phyloP scores from a whole-genome alignment of 2,797 vertebrate species.

The Rhadinocentrus ornatus region DNA sequence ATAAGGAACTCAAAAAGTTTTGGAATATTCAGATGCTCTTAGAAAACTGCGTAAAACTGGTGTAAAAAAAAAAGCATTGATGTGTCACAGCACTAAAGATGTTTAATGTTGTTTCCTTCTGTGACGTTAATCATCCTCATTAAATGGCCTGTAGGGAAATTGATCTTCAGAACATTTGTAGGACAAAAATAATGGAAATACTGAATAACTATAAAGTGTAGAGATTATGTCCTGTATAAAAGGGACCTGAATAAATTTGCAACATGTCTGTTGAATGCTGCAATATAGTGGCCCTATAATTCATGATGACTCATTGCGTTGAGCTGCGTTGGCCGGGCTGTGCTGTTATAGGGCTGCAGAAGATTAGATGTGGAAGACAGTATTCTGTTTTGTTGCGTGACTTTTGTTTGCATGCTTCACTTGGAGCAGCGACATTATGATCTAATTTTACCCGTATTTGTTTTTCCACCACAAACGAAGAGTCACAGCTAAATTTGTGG shows the following conservation, averaged over 20 bases:
- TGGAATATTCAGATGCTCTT: background rate
- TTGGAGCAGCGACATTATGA: conserved; percentile 8
- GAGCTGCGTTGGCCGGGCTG: conserved; percentile 11
- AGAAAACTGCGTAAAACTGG: background rate
- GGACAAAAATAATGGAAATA: background rate
- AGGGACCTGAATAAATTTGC: background rate
- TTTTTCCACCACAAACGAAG: conserved; percentile 14
- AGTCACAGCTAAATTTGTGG: conserved; percentile 8
- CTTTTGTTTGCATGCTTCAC: conserved; percentile 28
- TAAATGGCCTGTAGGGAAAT: conserved; percentile 6
- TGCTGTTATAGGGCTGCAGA: background rate
- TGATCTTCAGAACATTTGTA: background rate
- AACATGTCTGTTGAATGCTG: background rate
- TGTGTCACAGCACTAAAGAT: background rate
- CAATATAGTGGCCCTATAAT: conserved; percentile 16
- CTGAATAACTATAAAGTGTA: conserved; percentile 13
- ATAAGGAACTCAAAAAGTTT: conserved; percentile 43
- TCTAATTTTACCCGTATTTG: conserved; percentile 36
- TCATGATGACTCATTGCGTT: conserved; percentile 30
- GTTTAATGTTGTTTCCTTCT: background rate
- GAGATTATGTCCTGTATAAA: background rate
- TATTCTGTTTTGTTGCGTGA: conserved; percentile 28
- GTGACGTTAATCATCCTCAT: conserved; percentile 6
- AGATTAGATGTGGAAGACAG: conserved; percentile 29
- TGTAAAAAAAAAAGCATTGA: background rate